Base-by-base conservation (phyloP, 2,113 vertebrate genomes). In the Mugil cephalus region DNA sequence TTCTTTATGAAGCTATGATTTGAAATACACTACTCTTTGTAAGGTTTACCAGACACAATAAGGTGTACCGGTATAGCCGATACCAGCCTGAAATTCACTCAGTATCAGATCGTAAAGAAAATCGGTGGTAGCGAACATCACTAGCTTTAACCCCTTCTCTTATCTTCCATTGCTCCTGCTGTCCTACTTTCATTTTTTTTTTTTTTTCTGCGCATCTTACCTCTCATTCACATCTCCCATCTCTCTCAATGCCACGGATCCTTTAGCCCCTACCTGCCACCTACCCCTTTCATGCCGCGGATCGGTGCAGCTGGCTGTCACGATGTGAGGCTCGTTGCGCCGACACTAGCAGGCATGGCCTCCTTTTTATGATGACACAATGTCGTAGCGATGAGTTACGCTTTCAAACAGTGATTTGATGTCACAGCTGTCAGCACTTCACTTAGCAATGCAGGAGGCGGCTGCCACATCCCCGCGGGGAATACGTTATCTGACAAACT, bases 391-490 rank as follows among this genome's bases (percentile, higher is more conserved):
- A 84, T 77, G 80, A 82, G 80, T 83, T 85, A 69, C 40, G 60
- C 87, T 87, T 85, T 89, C 79, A 87, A 82, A 90, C 86, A 82
- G 82, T 34, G 86, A 88, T 84, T 82, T 80, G 83, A 88, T 90
- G 89, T 88, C 86, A 86, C 70, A 85, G 85, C 88, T 91, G 89
- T 90, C 91, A 88, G 69, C 9, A 45, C 77, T 80, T 84, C 88
- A 79, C 88, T 91, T 81, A 77, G 83, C 77, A 66, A 90, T 84
- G 88, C 86, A 75, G 84, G 75, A 83, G 71, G 66, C 54, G 55
- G 79, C 76, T 84, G 82, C 73, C 74, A 74, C 21, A 53, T 69
- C 76, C 74, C 83, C 24, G 14, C 74, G 24, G 89, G 82, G 88
- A 79, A 76, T 38, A n/a, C n/a, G 38, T 55, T 74, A 84, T 73